phyloP scores from a whole-genome alignment of 2,888 invertebrate genomes.

The Encarsia formosa region DNA sequence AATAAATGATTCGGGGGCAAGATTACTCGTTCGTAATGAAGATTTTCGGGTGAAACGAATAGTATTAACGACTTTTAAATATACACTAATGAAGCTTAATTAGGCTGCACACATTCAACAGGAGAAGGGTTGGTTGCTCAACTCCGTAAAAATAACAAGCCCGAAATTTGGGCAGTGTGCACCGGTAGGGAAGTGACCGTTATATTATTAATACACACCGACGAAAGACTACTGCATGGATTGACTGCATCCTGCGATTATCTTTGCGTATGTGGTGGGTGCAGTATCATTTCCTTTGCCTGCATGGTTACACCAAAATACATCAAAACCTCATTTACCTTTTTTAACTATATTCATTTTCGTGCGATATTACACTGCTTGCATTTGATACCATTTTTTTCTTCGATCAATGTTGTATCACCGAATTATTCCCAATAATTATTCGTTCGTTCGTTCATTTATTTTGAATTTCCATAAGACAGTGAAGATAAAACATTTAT shows the following conservation, averaged over 20 bases:
- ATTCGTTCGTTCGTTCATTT: too few species aligned
- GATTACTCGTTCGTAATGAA: too few species aligned
- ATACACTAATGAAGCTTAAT: constrained; percentile 9
- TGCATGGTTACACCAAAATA: too few species aligned
- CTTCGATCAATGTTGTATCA: too few species aligned
- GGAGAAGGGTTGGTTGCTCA: constrained; percentile 11
- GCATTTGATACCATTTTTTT: too few species aligned
- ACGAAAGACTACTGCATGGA: constrained; percentile 18
- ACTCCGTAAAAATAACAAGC: constrained; percentile 15
- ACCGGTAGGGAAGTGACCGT: constrained; percentile 16
- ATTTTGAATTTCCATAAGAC: too few species aligned
- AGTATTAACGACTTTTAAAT: constrained; percentile 3
- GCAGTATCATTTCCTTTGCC: background rate
- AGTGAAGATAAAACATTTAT: too few species aligned
- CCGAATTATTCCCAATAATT: too few species aligned
- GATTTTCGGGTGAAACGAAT: background rate
- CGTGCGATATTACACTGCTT: too few species aligned
- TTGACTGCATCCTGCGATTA: constrained; percentile 21
- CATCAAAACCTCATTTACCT: too few species aligned
- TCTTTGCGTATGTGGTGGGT: constrained; percentile 5
- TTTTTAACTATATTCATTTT: too few species aligned
- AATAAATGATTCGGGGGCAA: too few species aligned
- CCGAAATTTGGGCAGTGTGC: constrained; percentile 12
- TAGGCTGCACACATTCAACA: constrained; percentile 12
- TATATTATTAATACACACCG: constrained; percentile 21